phyloP scores from a whole-genome alignment of 1,140 invertebrate species.

The Dufourea novaeangliae region DNA sequence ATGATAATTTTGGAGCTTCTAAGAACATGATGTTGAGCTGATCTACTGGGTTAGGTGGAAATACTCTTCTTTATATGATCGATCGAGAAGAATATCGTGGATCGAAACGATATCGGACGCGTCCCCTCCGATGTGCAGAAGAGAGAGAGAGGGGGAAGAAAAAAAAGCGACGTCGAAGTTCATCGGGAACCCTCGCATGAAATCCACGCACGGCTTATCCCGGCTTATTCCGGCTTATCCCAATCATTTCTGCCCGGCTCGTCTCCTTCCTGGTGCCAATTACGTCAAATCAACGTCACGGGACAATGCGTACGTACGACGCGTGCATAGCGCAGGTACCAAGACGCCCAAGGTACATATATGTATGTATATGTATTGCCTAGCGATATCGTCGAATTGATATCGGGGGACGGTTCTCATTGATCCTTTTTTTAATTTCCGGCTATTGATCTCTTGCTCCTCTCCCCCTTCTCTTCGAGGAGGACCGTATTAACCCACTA shows the following conservation, averaged over 20 bases:
- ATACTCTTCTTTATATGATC: too few species aligned
- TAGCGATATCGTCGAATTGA: conserved; percentile 38
- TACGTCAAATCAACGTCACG: conserved; percentile 81
- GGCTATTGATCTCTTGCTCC: not conserved
- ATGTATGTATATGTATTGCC: not conserved
- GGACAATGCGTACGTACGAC: conserved; percentile 70
- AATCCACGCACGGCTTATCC: conserved; percentile 79
- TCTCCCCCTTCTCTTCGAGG: not conserved
- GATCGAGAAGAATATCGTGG: not conserved
- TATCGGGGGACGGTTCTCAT: conserved; percentile 23
- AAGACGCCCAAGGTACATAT: conserved; percentile 27
- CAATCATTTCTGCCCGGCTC: conserved; percentile 79
- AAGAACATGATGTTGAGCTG: too few species aligned
- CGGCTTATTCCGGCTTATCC: conserved; percentile 80
- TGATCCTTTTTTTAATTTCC: conserved; percentile 60
- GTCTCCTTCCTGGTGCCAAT: conserved; percentile 80
- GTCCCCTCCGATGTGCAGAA: not conserved
- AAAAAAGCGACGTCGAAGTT: not conserved
- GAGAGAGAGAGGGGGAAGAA: not conserved
- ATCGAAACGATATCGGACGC: not conserved
- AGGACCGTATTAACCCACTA: not conserved
- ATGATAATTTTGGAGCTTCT: too few species aligned
- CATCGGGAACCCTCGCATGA: not conserved
- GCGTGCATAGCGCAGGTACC: conserved; percentile 45
- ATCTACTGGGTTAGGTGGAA: too few species aligned